Base-by-base conservation (phyloP, 2,888 invertebrate genomes). In the Aelia acuminata region DNA sequence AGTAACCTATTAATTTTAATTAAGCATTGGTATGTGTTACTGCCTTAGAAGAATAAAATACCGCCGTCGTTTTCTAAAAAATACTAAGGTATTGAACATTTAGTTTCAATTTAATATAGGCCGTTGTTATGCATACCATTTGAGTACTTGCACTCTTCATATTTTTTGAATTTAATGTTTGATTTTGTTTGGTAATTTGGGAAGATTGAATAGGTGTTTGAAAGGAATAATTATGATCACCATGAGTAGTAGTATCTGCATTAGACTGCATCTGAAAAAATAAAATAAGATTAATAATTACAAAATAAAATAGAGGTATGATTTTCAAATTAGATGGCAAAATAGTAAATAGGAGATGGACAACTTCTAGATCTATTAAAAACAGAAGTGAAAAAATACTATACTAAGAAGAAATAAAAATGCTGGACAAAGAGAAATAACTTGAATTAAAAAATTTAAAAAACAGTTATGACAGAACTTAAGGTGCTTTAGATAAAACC, bases 241-340 rank as follows among this genome's bases (percentile, higher is more conserved):
- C 92, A 39, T 92, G 92, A 20, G 92, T 92, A 31, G 75, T 22
- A 11, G 92, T 92, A 90, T 92, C 92, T 5, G 92, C 92, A n/a
- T 92, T 92, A 39, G 92, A 89, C 90, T 92, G 92, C 92, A 92
- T 92, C 92, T 92, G 89, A 87, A 89, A 90, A 47, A 80, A 26
- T 22, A 20, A 75, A 75, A 26, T 26, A 26, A 26, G 22, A 43
- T 43, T 43, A 53, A 53, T 53, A 53, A n/a, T 53, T 57, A 57
- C 26, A 57, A 57, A 53, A 43, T 4, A 43, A 43, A 43, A 43
- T 4, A 43, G 10, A 43, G 10, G 43, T 43, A 7, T 43, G 10
- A 43, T 43, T 43, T 43, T 43, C 43, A 7, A 43, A n/a, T n/a
- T n/a, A n/a, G n/a, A n/a, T n/a, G n/a, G n/a, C n/a, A n/a, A n/a